These are phyloP conservation scores for Lasioglossum figueresi DNA, from an alignment of 2,888 invertebrate species.

Conservation along the genomic window DNA sequence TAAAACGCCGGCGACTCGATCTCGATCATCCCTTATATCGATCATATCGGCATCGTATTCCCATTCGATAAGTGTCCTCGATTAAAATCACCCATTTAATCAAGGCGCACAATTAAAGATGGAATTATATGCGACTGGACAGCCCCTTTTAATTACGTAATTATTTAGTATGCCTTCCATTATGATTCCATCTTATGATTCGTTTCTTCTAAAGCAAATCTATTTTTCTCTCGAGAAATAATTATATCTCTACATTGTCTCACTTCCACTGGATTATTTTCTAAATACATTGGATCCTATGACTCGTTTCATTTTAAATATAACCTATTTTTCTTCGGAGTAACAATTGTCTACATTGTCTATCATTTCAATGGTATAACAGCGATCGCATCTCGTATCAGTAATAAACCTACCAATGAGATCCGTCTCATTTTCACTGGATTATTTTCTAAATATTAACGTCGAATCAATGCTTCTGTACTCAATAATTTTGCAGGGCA, in stretches of 20 bases:
- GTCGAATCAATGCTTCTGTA: not conserved
- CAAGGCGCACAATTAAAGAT: constrained; percentile 35
- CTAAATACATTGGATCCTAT: too few relatives aligned
- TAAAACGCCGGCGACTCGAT: not conserved
- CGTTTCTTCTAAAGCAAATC: not conserved
- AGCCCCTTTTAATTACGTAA: constrained; percentile 28
- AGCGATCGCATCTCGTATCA: not conserved
- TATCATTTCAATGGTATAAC: not conserved
- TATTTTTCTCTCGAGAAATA: not conserved
- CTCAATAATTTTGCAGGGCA: not conserved
- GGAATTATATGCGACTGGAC: constrained; percentile 34
- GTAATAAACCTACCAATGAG: not conserved
- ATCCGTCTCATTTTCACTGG: not conserved
- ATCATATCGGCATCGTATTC: constrained; percentile 9
- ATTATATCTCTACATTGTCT: not conserved
- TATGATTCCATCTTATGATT: not conserved
- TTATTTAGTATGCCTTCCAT: constrained; percentile 16
- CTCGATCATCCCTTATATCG: constrained; percentile 11
- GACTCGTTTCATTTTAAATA: too few relatives aligned
- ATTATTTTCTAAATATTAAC: not conserved
- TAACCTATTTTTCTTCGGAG: too few relatives aligned
- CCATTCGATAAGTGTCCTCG: constrained; percentile 35
- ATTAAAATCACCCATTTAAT: constrained; percentile 38
- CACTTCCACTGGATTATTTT: not conserved
- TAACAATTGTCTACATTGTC: too few relatives aligned